These are phyloP conservation scores for Pangasius larnaudii DNA, from an alignment of 2,797 vertebrate genomes.

Conservation along the genomic window DNA sequence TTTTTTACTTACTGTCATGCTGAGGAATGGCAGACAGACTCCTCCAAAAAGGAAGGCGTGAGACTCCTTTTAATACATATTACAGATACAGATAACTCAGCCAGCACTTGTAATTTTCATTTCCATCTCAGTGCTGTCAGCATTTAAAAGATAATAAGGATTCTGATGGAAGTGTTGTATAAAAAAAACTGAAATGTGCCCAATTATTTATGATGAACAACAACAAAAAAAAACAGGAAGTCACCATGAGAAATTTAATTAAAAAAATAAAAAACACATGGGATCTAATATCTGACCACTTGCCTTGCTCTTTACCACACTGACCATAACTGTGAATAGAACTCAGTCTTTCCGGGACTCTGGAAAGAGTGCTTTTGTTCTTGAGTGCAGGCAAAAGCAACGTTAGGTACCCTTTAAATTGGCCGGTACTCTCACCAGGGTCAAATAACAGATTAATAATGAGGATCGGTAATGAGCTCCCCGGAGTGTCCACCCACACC, in stretches of 20 bases:
- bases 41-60: slow-evolving; percentile 66
- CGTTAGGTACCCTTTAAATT: slow-evolving; percentile 71
- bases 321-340: slow-evolving; percentile 69
- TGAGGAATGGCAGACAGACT: slow-evolving; percentile 73
- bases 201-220: slow-evolving; percentile 17
- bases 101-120: slow-evolving; percentile 10
- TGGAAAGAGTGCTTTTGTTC: slow-evolving; percentile 65
- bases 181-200: slow-evolving; percentile 5
- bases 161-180: slow-evolving; percentile 22
- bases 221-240: background rate
- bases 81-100: slow-evolving; percentile 18
- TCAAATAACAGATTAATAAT: slow-evolving; percentile 84
- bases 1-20: slow-evolving; percentile 76
- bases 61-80: slow-evolving; percentile 19
- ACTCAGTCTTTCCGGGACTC: slow-evolving; percentile 65
- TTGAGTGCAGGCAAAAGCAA: slow-evolving; percentile 75
- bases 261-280: background rate
- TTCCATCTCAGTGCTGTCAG: slow-evolving; percentile 12
- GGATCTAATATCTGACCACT: slow-evolving; percentile 37
- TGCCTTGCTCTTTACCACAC: slow-evolving; percentile 41
- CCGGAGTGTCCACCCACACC: slow-evolving; percentile 73
- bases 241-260: slow-evolving; percentile 21
- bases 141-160: slow-evolving; percentile 29
- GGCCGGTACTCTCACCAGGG: slow-evolving; percentile 73
- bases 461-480: slow-evolving; percentile 81